phyloP scores from a whole-genome alignment of 2,797 vertebrate genomes.

The Sebastes hubbsi region DNA sequence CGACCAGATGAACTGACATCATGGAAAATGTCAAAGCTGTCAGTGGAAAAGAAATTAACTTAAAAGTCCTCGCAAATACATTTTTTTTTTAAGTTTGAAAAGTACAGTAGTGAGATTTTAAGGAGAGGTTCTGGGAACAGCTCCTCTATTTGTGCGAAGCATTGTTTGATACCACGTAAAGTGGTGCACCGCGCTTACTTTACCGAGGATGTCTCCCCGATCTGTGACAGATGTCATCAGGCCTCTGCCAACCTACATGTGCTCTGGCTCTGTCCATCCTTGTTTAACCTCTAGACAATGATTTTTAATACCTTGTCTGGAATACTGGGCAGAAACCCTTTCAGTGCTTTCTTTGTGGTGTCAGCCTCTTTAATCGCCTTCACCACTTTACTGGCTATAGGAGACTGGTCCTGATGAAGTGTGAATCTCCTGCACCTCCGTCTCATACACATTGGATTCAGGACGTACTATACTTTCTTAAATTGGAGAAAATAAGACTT shows the following conservation, averaged over 20 bases:
- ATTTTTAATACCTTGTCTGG: background rate
- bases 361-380: background rate
- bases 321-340: background rate
- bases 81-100: background rate
- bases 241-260: no score
- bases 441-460: no score
- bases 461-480: background rate
- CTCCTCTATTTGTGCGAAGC: background rate
- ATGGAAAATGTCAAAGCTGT: conserved; percentile 45
- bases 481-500: background rate
- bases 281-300: background rate
- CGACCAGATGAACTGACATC: conserved; percentile 15
- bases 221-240: background rate
- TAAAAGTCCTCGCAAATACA: conserved; percentile 5
- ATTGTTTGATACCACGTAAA: no score
- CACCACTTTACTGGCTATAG: background rate
- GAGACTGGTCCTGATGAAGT: background rate
- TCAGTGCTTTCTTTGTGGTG: background rate
- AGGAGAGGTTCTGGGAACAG: background rate
- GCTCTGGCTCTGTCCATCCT: background rate
- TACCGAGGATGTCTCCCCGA: background rate
- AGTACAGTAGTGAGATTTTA: background rate
- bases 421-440: background rate
- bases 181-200: no score
- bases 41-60: background rate